A percentile compares a stretch with the other conserved stretches of the same genome.
Conservation (phyloP, 2,797 vertebrate species). For the Pseudomugil gertrudae region DNA sequence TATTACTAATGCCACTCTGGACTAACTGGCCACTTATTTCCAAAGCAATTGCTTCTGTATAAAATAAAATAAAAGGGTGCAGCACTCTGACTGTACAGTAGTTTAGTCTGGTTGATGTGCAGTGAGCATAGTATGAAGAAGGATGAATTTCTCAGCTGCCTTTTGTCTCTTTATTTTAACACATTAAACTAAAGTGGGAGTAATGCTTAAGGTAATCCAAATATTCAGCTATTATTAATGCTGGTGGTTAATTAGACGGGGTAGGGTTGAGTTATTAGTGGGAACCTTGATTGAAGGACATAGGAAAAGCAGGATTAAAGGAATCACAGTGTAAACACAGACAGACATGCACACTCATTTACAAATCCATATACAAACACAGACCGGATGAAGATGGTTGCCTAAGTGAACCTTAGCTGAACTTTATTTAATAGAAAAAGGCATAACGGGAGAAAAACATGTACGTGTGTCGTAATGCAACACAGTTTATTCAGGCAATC, state of each 20-base stretch:
- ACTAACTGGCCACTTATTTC: neutral
- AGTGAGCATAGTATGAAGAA: neutral
- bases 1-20: neutral
- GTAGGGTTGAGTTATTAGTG: neutral
- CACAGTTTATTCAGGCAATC: neutral
- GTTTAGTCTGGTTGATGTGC: neutral
- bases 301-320: slow-evolving; percentile 61
- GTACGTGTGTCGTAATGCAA: neutral
- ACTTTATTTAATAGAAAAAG: neutral
- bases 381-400: neutral
- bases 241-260: slow-evolving; percentile 57
- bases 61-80: neutral
- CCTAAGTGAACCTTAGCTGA: neutral
- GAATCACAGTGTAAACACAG: slow-evolving; percentile 45
- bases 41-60: neutral
- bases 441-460: neutral
- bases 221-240: slow-evolving; percentile 47
- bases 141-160: neutral
- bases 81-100: neutral
- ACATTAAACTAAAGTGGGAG: neutral
- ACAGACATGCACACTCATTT: neutral
- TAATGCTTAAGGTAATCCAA: neutral
- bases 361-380: neutral
- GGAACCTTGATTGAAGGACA: slow-evolving; percentile 73
- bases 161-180: neutral